phyloP scores from a whole-genome alignment of 1,140 invertebrate species.

The Oreohelix idahoensis region DNA sequence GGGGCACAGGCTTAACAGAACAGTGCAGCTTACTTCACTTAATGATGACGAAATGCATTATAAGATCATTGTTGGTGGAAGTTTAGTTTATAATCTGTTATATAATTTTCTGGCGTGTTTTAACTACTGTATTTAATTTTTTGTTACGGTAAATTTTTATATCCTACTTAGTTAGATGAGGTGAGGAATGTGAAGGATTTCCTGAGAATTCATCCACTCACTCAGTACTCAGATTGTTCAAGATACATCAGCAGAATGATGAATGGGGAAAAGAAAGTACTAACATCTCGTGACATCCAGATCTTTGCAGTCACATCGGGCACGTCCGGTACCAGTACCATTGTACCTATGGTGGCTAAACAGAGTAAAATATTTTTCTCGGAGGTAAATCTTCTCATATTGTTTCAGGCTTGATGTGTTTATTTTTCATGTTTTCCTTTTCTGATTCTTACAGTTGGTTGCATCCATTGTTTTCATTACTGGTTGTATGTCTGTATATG shows the following conservation, averaged over 20 bases:
- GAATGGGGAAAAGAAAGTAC: conserved; percentile 63
- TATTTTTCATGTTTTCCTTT: too few species aligned
- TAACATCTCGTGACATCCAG: conserved; percentile 56
- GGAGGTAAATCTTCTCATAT: conserved; percentile 38
- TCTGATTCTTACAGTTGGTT: too few species aligned
- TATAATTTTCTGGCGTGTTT: too few species aligned
- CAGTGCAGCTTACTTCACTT: too few species aligned
- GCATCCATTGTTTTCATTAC: too few species aligned
- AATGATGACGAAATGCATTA: too few species aligned
- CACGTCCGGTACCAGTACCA: conserved; percentile 66
- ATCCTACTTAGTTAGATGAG: conserved; percentile 57
- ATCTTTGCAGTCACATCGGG: conserved; percentile 71
- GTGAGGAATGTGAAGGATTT: conserved; percentile 65
- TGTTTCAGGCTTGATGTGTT: not conserved
- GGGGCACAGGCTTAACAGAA: too few species aligned
- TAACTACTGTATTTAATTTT: too few species aligned
- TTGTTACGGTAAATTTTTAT: too few species aligned
- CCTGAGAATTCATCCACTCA: conserved; percentile 62
- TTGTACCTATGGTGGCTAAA: conserved; percentile 62
- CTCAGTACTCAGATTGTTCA: conserved; percentile 63
- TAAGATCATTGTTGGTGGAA: too few species aligned
- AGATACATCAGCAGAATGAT: conserved; percentile 66
- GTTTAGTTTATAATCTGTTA: too few species aligned
- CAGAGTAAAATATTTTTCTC: conserved; percentile 63
- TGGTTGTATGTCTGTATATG: too few species aligned